A percentile compares a stretch with the other conserved stretches of the same genome.
These are phyloP conservation scores for Huso huso DNA, from an alignment of 2,797 vertebrate genomes.

Conservation along the genomic window DNA sequence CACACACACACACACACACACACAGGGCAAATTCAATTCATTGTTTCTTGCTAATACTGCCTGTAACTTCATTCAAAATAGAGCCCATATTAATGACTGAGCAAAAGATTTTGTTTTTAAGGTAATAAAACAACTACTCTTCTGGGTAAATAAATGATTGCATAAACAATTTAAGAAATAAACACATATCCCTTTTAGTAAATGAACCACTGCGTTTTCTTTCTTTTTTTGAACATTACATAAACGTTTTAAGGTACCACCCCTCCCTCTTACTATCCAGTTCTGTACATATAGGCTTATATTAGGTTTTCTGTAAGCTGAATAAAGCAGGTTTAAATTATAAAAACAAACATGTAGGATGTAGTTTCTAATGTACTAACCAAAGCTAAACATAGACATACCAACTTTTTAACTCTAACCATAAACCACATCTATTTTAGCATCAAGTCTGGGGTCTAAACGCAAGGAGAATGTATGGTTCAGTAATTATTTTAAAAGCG, in stretches of 20 bases:
- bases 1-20: too few species aligned
- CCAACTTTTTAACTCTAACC: constrained; percentile 50
- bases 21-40: too few species aligned
- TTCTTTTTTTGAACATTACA: constrained; percentile 21
- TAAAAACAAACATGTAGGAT: constrained; percentile 52
- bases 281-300: background rate
- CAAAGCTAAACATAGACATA: constrained; percentile 50
- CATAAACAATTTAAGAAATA: background rate
- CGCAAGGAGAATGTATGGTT: constrained; percentile 37
- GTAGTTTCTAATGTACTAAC: constrained; percentile 43
- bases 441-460: constrained; percentile 56
- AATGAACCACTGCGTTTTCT: too few species aligned
- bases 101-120: too few species aligned
- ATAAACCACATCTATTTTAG: constrained; percentile 62
- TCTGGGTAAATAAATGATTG: background rate
- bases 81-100: too few species aligned
- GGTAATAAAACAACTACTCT: background rate
- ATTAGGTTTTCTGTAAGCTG: constrained; percentile 25
- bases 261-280: constrained; percentile 9
- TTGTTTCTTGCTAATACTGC: too few species aligned
- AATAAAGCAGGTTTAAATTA: constrained; percentile 40
- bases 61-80: too few species aligned
- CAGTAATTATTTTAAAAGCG: constrained; percentile 44
- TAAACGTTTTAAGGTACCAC: constrained; percentile 19
- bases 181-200: constrained; percentile 6